These are phyloP conservation scores for Casuarius casuarius DNA, from an alignment of 2,113 vertebrate species.

Conservation along the genomic window DNA sequence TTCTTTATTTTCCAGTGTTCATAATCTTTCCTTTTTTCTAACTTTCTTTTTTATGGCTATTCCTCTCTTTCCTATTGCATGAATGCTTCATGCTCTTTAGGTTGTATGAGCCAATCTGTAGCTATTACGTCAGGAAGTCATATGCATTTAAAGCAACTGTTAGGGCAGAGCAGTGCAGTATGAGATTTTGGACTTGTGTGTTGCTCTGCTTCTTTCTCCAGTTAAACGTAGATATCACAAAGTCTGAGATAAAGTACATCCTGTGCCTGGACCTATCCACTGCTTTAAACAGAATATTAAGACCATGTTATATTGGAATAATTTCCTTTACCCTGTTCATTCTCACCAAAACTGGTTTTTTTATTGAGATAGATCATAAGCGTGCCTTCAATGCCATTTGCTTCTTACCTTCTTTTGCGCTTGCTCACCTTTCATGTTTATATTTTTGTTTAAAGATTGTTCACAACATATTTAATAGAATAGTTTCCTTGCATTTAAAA, in stretches of 20 bases:
- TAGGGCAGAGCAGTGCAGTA: background rate
- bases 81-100: background rate
- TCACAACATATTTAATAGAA: background rate
- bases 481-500: background rate
- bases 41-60: background rate
- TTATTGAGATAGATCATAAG: background rate
- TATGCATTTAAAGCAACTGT: accelerated
- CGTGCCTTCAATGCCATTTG: background rate
- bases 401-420: background rate
- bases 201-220: background rate
- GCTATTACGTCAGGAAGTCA: background rate
- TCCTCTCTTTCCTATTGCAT: background rate
- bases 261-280: background rate
- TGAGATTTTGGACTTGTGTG: background rate
- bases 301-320: background rate
- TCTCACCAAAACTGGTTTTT: background rate
- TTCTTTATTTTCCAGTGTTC: background rate
- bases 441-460: background rate
- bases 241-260: background rate
- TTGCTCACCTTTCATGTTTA: background rate
- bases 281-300: background rate
- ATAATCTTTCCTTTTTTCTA: background rate
- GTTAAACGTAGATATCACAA: background rate
- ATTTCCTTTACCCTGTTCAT: background rate
- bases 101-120: background rate